Evolutionary conservation across 2,888 invertebrate species (phyloP), one percentile per base, ranked within the genome.

Genomic region (Drosophila niveifrons): DNA sequence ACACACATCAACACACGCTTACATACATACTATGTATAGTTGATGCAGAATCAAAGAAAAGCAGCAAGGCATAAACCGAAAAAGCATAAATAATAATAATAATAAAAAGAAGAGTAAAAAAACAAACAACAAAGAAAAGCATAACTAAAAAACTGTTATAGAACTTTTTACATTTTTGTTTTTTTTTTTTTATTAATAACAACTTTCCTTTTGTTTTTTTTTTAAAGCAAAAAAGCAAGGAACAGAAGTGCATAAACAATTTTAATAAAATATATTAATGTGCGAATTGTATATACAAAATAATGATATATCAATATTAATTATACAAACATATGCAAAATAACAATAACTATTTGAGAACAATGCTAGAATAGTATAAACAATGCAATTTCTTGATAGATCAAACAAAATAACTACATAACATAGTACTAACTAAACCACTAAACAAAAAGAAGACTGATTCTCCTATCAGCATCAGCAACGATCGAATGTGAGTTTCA

Each of bases 151-250:
- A 59, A 58, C 44, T 75, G 80, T 79, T 79, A 64, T 79, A 78
- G 64, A 68, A 74, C 62, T 74, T 75, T 75, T 73, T 73, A 74
- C 47, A 75, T 57, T 61, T 77, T 77, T 57, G 57, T 77, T 77
- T 77, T 72, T 28, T 57, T 61, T 77, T 77, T 57, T 61, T 77
- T 77, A 74, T 72, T 28, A 77, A 62, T 43, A 23, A 48, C 46
- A 66, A 57, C 31, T 47, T 51, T 75, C 48, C 31, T 41, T 43
- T 57, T 72, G 31, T 66, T 18, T 51, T 36, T 55, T 58, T 52
- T 31, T 28, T 41, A 15, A 13, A n/a, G n/a, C 13, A 41, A 15
- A 41, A 41, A 10, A 23, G 23, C 23, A 23, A 23, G 6, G 23
- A 36, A 41, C 13, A 18, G 3, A 11, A 44, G 6, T 10, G 2